phyloP scores from a whole-genome alignment of 2,797 vertebrate genomes.

The Hybognathus amarus region DNA sequence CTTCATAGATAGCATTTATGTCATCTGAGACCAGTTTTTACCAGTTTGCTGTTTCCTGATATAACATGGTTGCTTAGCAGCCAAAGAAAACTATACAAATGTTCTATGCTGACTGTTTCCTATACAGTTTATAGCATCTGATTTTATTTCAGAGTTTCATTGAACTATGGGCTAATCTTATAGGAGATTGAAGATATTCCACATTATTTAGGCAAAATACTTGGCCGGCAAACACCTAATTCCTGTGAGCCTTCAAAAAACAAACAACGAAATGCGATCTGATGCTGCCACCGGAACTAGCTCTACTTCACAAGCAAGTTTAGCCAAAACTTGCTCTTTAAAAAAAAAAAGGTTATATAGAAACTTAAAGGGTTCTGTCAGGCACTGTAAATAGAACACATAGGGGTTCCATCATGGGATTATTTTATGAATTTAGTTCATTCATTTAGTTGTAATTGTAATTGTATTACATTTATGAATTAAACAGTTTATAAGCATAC shows the following conservation, averaged over 20 bases:
- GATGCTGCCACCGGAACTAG: slow-evolving; percentile 34
- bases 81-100: neutral
- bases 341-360: neutral
- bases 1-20: slow-evolving; percentile 14
- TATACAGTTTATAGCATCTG: neutral
- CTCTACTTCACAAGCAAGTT: slow-evolving; percentile 51
- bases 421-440: neutral
- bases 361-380: neutral
- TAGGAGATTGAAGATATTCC: neutral
- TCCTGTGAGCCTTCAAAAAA: slow-evolving; percentile 8
- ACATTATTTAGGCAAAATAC: neutral
- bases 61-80: neutral
- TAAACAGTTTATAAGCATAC: neutral
- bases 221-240: neutral
- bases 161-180: neutral
- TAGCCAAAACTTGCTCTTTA: slow-evolving; percentile 12
- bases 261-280: slow-evolving; percentile 1
- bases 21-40: neutral
- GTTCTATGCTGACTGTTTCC: neutral
- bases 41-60: neutral
- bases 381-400: neutral
- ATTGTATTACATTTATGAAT: neutral
- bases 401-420: neutral
- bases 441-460: neutral
- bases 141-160: neutral